phyloP scores from a whole-genome alignment of 2,797 vertebrate species.

The Threskiornis aethiopicus region DNA sequence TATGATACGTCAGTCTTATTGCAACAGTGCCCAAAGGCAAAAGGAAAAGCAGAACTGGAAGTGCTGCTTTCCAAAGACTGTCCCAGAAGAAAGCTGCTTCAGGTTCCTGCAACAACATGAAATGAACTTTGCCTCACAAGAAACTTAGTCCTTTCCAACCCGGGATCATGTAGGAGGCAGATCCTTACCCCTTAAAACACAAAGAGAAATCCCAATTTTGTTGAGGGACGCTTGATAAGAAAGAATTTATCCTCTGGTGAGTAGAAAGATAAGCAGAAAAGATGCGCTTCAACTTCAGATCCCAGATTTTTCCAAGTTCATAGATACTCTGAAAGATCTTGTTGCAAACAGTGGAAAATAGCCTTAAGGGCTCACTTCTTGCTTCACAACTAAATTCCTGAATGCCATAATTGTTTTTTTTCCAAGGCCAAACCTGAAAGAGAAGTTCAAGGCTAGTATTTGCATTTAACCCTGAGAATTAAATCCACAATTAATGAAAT shows the following conservation, averaged over 20 bases:
- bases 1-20: neutral
- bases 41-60: neutral
- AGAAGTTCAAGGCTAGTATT: neutral
- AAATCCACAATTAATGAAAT: neutral
- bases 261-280: neutral
- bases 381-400: neutral
- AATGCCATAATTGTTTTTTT: neutral
- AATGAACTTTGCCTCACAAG: neutral
- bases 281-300: neutral
- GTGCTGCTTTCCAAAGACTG: neutral
- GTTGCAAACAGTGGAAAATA: neutral
- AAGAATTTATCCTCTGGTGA: neutral
- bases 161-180: neutral
- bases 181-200: neutral
- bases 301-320: neutral
- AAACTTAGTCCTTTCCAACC: neutral
- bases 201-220: neutral
- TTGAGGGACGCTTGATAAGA: neutral
- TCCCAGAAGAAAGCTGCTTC: neutral
- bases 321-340: neutral
- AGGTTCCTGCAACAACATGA: neutral
- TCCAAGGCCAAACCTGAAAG: neutral
- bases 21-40: neutral
- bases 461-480: neutral
- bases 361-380: neutral